A percentile compares a stretch with the other conserved stretches of the same genome.
Conservation (phyloP, 2,888 invertebrate genomes). For the Clitarchus hookeri region DNA sequence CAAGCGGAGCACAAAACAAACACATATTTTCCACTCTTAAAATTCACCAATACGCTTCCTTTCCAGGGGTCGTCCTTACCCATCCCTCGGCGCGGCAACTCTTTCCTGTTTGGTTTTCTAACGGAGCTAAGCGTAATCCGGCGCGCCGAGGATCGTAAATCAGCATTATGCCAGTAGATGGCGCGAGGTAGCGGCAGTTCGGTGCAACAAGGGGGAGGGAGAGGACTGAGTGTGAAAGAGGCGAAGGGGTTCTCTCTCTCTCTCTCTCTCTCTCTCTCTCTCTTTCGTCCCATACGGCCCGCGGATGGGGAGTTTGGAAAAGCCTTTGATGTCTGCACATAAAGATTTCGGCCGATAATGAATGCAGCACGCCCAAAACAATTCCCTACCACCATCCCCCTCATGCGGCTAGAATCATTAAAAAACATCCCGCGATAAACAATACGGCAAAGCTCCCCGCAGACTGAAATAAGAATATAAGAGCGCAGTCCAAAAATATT, state of each 20-base stretch:
- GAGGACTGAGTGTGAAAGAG: no score
- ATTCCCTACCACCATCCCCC: no score
- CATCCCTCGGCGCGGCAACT: not conserved
- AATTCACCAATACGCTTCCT: not conserved
- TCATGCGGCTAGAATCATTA: no score
- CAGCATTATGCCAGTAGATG: conserved; percentile 4
- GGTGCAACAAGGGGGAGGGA: no score
- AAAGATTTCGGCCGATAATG: conserved; percentile 6
- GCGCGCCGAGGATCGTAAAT: not conserved
- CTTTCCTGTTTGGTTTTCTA: not conserved
- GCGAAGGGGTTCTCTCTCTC: no score
- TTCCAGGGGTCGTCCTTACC: not conserved
- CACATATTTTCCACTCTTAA: conserved; percentile 14
- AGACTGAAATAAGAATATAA: no score
- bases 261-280: no score
- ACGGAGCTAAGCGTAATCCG: not conserved
- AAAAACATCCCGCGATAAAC: no score
- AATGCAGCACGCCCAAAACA: not conserved
- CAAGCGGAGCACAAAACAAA: not conserved
- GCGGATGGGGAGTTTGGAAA: not conserved
- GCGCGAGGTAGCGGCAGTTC: not conserved
- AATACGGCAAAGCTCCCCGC: no score
- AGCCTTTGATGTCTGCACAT: not conserved
- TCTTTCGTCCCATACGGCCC: no score
- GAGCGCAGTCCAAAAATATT: no score